Base-by-base conservation (phyloP, 2,888 invertebrate genomes). In the Leptopterna dolabrata region DNA sequence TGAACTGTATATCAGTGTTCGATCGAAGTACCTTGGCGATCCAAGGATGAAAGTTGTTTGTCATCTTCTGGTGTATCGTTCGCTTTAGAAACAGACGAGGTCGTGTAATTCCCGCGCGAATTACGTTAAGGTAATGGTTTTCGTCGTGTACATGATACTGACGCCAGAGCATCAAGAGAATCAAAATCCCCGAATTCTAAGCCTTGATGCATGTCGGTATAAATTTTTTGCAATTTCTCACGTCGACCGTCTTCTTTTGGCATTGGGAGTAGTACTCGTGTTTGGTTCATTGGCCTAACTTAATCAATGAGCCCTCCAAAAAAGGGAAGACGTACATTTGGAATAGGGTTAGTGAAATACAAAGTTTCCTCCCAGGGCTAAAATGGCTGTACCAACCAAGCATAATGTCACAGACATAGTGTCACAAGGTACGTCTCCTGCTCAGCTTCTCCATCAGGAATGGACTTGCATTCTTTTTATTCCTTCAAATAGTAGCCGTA, bases 31-130 rank as follows among this genome's bases (percentile, higher is more conserved):
- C n/a, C n/a, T n/a, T n/a, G n/a, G n/a, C n/a, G n/a, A n/a, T n/a
- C n/a, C n/a, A n/a, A n/a, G n/a, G n/a, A n/a, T 90, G 90, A 81
- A 90, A 90, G 11, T 89, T 24, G 88, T 89, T 90, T 63, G 89
- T 76, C 89, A 88, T 90, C 76, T 87, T 90, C 84, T 91, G 88
- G 11, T 6, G 1, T 11, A 88, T 82, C 43, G 81, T 14, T n/a
- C n/a, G n/a, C n/a, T n/a, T n/a, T n/a, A n/a, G n/a, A n/a, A n/a
- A n/a, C n/a, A n/a, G n/a, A n/a, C 83, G 78, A 19, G 90, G 90
- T 80, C 90, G 41, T 11, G n/a, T 87, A 6, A 90, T 90, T 4
- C 89, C 89, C 1, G 76, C 76, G 9, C 89, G 87, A 47, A 91
- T 24, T 16, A 91, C 89, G 47, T 91, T 87, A 14, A 27, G 0